phyloP scores from a whole-genome alignment of 2,113 vertebrate species.

The Polypterus senegalus region DNA sequence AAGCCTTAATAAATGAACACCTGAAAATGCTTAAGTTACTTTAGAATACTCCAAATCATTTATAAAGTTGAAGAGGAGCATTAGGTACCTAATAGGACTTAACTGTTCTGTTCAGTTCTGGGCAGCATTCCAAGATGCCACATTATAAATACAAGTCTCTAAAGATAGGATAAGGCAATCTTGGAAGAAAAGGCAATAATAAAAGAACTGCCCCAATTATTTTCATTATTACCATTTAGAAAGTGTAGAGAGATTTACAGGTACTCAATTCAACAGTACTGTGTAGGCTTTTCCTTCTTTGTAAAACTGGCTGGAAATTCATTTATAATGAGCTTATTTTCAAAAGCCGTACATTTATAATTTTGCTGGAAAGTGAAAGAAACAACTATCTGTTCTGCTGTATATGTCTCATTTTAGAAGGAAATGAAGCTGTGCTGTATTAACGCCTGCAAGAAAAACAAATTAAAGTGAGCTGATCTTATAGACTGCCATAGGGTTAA shows the following conservation, averaged over 20 bases:
- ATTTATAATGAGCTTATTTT: too few species aligned
- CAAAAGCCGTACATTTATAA: too few species aligned
- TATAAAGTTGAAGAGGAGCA: conserved; percentile 25
- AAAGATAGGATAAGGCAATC: conserved; percentile 2
- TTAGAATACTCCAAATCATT: conserved; percentile 9
- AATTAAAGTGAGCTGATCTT: conserved; percentile 12
- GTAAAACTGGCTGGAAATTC: too few species aligned
- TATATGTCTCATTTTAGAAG: too few species aligned
- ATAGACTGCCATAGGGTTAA: conserved; percentile 21
- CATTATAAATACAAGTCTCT: conserved; percentile 15
- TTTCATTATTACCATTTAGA: too few species aligned
- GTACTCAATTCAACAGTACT: too few species aligned
- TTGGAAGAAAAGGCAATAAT: not conserved
- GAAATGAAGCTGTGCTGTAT: too few species aligned
- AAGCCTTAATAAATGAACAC: conserved; percentile 19
- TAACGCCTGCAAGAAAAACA: too few species aligned
- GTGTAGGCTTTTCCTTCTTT: too few species aligned
- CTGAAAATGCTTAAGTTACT: conserved; percentile 24
- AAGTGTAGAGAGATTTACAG: too few species aligned
- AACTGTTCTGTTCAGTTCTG: conserved; percentile 7
- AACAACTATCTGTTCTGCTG: too few species aligned
- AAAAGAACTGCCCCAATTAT: not conserved
- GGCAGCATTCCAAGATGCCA: conserved; percentile 14
- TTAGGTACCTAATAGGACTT: conserved; percentile 12
- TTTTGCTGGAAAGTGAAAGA: too few species aligned